These are phyloP conservation scores for Amphimallon solstitiale DNA, from an alignment of 2,888 invertebrate genomes.

Conservation along the genomic window DNA sequence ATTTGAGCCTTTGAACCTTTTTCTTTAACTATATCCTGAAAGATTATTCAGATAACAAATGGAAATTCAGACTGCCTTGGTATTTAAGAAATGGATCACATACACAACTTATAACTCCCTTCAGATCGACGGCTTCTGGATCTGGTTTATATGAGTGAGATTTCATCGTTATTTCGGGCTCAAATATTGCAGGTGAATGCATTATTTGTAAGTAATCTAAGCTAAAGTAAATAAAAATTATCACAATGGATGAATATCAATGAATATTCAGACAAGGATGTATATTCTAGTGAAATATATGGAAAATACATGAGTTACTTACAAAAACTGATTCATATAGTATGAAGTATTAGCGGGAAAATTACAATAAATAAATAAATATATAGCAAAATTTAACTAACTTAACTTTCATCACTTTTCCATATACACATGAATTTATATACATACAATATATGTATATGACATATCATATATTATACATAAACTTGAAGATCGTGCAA, in stretches of 20 bases:
- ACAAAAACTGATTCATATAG: slow-evolving; percentile 33
- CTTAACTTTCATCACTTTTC: slow-evolving; percentile 29
- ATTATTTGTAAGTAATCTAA: slow-evolving; percentile 34
- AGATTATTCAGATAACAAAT: slow-evolving; percentile 1
- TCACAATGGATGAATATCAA: not conserved
- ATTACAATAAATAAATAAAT: slow-evolving; percentile 33
- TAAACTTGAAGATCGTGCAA: slow-evolving; percentile 1
- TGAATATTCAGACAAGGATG: not conserved
- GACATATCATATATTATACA: slow-evolving; percentile 3
- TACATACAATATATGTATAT: slow-evolving; percentile 15
- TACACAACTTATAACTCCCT: not conserved
- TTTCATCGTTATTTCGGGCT: slow-evolving; percentile 37
- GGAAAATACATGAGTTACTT: slow-evolving; percentile 1
- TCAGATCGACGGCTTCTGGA: not conserved
- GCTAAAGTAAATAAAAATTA: slow-evolving; percentile 24
- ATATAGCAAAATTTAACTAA: slow-evolving; percentile 20
- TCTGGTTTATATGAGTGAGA: slow-evolving; percentile 29
- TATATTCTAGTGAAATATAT: not conserved
- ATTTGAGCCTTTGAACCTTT: slow-evolving; percentile 71
- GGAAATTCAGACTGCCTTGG: not conserved
- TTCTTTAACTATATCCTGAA: slow-evolving; percentile 14
- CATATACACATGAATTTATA: slow-evolving; percentile 25
- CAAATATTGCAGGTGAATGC: slow-evolving; percentile 28
- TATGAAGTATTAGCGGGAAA: slow-evolving; percentile 5
- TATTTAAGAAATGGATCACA: not conserved